Evolutionary conservation across 2,888 invertebrate species (phyloP).

Genomic region (Odiellus spinosus): DNA sequence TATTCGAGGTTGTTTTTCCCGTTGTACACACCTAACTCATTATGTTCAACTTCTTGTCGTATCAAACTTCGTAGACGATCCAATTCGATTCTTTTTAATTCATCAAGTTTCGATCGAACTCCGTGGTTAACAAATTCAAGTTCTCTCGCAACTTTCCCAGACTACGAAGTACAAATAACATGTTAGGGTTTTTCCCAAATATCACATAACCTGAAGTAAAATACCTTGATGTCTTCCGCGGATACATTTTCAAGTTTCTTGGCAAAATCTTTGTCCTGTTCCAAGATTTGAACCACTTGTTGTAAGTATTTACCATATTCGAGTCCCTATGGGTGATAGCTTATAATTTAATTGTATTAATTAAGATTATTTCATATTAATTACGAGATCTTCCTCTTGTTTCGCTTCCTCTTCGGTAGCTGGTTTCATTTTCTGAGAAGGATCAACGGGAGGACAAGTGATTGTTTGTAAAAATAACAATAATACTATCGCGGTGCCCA

Average conservation of each 20-base stretch:
- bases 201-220: too few species aligned
- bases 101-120: constrained; percentile 71
- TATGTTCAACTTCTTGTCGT: constrained; percentile 41
- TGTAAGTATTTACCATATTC: constrained; percentile 76
- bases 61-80: constrained; percentile 60
- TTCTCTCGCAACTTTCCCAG: constrained; percentile 78
- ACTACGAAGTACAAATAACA: constrained; percentile 38
- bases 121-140: constrained; percentile 70
- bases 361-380: too few species aligned
- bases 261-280: constrained; percentile 70
- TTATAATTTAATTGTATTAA: background rate
- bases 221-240: constrained; percentile 65
- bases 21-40: constrained; percentile 17
- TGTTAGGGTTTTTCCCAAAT: too few species aligned
- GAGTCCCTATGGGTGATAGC: constrained; percentile 26
- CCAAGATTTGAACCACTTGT: constrained; percentile 74
- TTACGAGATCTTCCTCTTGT: too few species aligned
- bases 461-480: too few species aligned
- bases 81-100: constrained; percentile 75
- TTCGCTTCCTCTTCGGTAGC: too few species aligned
- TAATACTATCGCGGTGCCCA: too few species aligned
- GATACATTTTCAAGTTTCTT: constrained; percentile 62
- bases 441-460: too few species aligned
- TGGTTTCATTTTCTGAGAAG: too few species aligned
- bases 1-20: constrained; percentile 9